These are phyloP conservation scores for Phyllotis vaccarum DNA, from an alignment of 2,797 vertebrate species.

Conservation along the genomic window DNA sequence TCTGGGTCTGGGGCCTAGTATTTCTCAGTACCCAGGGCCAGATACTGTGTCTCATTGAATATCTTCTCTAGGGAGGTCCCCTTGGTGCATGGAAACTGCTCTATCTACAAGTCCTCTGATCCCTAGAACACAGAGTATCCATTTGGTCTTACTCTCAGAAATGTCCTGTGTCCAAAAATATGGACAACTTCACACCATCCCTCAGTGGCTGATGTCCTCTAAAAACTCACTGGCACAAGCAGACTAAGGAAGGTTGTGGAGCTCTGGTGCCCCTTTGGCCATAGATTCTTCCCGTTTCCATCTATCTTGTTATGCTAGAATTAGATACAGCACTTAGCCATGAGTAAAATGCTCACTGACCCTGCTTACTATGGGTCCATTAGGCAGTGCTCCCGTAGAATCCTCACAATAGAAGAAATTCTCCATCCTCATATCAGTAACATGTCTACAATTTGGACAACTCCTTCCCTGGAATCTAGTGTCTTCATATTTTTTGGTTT, in stretches of 20 bases:
- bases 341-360: not conserved
- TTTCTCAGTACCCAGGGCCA: constrained; percentile 25
- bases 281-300: not conserved
- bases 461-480: constrained; percentile 1
- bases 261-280: not conserved
- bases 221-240: not conserved
- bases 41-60: not conserved
- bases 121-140: not conserved
- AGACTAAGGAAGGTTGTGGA: constrained; percentile 26
- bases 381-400: constrained; percentile 11
- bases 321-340: not conserved
- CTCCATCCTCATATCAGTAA: not conserved
- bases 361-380: constrained; percentile 10
- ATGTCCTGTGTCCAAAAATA: constrained; percentile 45
- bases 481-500: constrained; percentile 9
- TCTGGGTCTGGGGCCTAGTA: not conserved
- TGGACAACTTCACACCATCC: constrained; percentile 12
- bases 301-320: constrained; percentile 34
- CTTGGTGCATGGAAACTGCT: not conserved
- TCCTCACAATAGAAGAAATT: not conserved
- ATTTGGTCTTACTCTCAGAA: constrained; percentile 43
- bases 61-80: not conserved
- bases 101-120: constrained; percentile 25
- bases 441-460: constrained; percentile 9
- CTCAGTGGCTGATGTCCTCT: not conserved